phyloP scores from a whole-genome alignment of 2,797 vertebrate species.

The Moxostoma hubbsi region DNA sequence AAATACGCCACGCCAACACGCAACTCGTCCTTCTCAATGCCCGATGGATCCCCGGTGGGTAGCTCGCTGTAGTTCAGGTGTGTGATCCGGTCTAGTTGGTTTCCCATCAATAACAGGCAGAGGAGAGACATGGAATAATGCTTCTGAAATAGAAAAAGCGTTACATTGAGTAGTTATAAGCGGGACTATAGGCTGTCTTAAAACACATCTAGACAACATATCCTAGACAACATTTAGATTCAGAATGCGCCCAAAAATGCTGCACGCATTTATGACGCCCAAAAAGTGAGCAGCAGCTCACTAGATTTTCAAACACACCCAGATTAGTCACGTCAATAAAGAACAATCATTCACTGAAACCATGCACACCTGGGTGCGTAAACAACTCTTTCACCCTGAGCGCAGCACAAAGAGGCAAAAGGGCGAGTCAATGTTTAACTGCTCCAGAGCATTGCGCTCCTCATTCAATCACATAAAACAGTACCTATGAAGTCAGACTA shows the following conservation, averaged over 20 bases:
- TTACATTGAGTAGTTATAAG: not conserved
- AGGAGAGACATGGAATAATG: slow-evolving; percentile 87
- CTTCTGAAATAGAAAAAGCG: slow-evolving; percentile 70
- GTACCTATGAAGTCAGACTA: not conserved
- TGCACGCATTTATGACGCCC: not conserved
- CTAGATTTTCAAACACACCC: slow-evolving; percentile 5
- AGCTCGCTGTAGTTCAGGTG: slow-evolving; percentile 99
- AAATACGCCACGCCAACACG: slow-evolving; percentile 99
- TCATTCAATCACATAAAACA: not conserved
- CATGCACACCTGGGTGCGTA: slow-evolving; percentile 39
- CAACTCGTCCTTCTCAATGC: slow-evolving; percentile 98
- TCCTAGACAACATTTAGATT: not conserved
- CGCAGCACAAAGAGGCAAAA: slow-evolving; percentile 35
- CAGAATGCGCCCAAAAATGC: not conserved
- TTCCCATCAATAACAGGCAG: slow-evolving; percentile 99
- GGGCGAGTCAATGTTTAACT: slow-evolving; percentile 15
- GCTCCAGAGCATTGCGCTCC: not conserved
- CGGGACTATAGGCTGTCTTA: not conserved
- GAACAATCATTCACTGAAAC: slow-evolving; percentile 8
- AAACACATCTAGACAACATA: not conserved
- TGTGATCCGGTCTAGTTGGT: slow-evolving; percentile 99
- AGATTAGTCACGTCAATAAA: slow-evolving; percentile 10
- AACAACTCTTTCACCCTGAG: slow-evolving; percentile 43
- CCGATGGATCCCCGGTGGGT: slow-evolving; percentile 98
- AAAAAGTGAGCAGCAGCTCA: slow-evolving; percentile 1